phyloP scores from a whole-genome alignment of 2,113 vertebrate genomes.

The Pseudopodoces humilis region DNA sequence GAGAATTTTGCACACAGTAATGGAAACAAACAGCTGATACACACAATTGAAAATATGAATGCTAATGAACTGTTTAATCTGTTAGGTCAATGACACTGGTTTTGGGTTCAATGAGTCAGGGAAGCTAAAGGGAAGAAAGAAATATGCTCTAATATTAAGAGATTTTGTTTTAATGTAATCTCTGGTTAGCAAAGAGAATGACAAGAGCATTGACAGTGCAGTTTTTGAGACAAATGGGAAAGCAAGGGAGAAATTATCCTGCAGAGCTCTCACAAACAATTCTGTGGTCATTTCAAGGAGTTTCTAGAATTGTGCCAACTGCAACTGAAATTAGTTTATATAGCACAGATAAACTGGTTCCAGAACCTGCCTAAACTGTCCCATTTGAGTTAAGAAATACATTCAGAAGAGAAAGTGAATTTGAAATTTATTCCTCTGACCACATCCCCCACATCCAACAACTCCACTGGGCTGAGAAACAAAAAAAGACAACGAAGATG shows the following conservation, averaged over 20 bases:
- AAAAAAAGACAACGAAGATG: not conserved
- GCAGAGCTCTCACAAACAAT: not conserved
- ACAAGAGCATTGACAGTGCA: not conserved
- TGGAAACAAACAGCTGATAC: conserved; percentile 24
- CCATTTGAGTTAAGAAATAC: not conserved
- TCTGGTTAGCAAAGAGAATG: not conserved
- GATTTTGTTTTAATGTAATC: not conserved
- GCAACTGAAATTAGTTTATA: not conserved
- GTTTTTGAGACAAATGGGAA: not conserved
- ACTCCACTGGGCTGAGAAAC: not conserved
- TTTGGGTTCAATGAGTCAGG: not conserved
- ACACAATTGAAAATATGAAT: not conserved
- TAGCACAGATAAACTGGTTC: not conserved
- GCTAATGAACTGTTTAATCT: not conserved
- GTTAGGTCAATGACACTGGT: not conserved
- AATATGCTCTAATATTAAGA: not conserved
- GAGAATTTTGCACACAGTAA: conserved; percentile 2
- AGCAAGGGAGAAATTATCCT: not conserved
- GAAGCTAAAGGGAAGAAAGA: not conserved
- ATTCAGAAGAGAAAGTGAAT: not conserved
- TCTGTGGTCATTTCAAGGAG: not conserved
- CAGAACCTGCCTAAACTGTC: not conserved
- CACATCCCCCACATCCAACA: not conserved
- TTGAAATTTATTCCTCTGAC: not conserved
- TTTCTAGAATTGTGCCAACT: not conserved